Base-by-base conservation (phyloP, 2,888 invertebrate genomes). In the Drosophila aldrichi region DNA sequence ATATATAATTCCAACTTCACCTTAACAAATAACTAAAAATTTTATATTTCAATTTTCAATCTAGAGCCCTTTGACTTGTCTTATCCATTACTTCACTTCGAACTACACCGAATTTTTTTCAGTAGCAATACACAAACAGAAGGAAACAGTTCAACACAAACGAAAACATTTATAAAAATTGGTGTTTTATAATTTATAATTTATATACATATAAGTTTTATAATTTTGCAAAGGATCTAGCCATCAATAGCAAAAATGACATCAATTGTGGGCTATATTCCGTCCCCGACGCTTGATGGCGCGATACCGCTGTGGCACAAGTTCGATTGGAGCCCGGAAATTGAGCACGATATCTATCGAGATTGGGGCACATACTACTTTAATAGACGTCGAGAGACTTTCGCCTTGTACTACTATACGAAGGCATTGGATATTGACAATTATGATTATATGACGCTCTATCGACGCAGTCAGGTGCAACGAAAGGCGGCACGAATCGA, bases 361-460 rank as follows among this genome's bases (percentile, higher is more conserved):
- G 92, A 92, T 36, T 92, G 92, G 92, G 92, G 91, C 4, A 74
- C 83, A 1, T 91, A 91, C 62, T 92, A 91, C 51, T 91, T 89
- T 0, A 85, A 80, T 20, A 88, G 90, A 9, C 91, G 92, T 6
- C 81, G 91, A 25, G 79, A 91, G 65, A 90, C 90, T 38, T 82
- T 88, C 16, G 92, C 92, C 0, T 63, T 90, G 7, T 69, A 90
- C n/a, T 92, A 92, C 46, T 92, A 88, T 43, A 81, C 88, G 29
- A 89, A 86, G 70, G 91, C 92, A 0, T 61, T 92, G 22, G 79
- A 82, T 0, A 41, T 92, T 20, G 82, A 88, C 55, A 66, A 54
- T 0, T 36, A 58, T n/a, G 92, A 92, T 61, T 82, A 81, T 4
- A 79, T 81, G 20, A 90, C 91, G 0, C 74, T 91, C 1, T 91